Percentiles rank a stretch among this genome's conserved stretches.
Evolutionary conservation across 2,113 vertebrate species (phyloP).

Genomic region (Oophaga pumilio): DNA sequence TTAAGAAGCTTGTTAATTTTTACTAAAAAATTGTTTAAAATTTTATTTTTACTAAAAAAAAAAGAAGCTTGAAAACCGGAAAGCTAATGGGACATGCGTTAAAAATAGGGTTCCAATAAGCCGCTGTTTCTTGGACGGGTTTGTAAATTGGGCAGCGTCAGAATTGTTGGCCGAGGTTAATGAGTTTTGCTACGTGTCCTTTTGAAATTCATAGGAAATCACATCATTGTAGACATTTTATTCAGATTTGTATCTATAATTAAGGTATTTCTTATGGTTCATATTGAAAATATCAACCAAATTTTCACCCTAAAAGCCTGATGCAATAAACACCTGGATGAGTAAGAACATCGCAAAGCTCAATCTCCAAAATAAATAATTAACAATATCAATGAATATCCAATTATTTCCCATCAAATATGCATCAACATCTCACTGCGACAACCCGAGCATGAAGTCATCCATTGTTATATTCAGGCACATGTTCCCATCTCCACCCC

Average conservation of each 20-base stretch:
- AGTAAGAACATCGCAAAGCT: background rate
- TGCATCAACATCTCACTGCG: constrained; percentile 29
- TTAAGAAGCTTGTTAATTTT: no score
- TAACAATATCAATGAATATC: constrained; percentile 35
- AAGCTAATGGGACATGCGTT: no score
- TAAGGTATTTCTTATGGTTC: background rate
- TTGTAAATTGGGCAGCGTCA: background rate
- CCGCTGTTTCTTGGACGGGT: background rate
- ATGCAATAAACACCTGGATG: background rate
- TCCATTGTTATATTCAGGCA: constrained; percentile 3
- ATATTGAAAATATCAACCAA: background rate
- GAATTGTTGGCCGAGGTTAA: background rate
- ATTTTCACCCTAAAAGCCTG: background rate
- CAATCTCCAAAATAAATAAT: constrained; percentile 15
- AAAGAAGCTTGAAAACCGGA: no score
- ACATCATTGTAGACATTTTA: background rate
- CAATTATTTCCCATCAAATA: constrained; percentile 31
- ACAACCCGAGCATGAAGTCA: constrained; percentile 41
- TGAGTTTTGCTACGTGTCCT: background rate
- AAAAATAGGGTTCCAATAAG: background rate
- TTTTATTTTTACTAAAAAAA: no score
- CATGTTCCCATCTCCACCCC: background rate
- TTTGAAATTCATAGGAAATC: background rate
- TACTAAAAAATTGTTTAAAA: no score
- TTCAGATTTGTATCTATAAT: background rate